Base-by-base conservation (phyloP, 2,888 invertebrate genomes). In the Scaptodrosophila latifasciaeformis region DNA sequence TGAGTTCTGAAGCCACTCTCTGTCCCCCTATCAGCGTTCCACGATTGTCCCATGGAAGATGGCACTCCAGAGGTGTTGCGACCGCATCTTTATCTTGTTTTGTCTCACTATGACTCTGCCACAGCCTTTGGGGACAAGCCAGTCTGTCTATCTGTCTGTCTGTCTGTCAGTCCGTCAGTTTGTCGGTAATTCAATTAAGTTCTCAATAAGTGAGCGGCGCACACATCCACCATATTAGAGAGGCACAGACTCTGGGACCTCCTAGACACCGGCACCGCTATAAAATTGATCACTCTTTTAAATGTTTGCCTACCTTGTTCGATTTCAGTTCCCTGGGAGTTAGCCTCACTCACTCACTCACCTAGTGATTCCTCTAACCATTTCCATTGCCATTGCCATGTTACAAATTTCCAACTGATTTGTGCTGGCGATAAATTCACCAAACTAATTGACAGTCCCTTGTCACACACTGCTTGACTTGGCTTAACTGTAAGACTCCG, bases 321-420 rank as follows among this genome's bases (percentile, higher is more conserved):
- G 51, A 55, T 63, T 69, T 65, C 59, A 62, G n/a, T n/a, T n/a
- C n/a, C n/a, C n/a, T n/a, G n/a, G n/a, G n/a, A n/a, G 54, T 54
- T 46, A 59, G 60, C 61, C 64, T 62, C 64, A 59, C n/a, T n/a
- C 7, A 12, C 34, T 34, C 34, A 9, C 56, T 57, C 52, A 54
- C 57, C 59, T 19, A 30, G n/a, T n/a, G 13, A 13, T 12, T 15
- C 34, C 12, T 1, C 27, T 27, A 27, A 27, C 27, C 27, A 5
- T 6, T 6, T 27, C 27, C 9, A 6, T 27, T 5, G 4, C 27
- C 27, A 9, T 9, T 15, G 29, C 37, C 37, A 15, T 47, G 62
- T 64, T 70, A 79, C 67, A 71, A 75, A 70, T 64, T 70, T 65
- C 56, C 54, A 80, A 70, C 83, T 84, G 84, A 83, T 84, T 78